Evolutionary conservation across 2,797 vertebrate species (phyloP).

Genomic region (Gadopsis bispinosus): DNA sequence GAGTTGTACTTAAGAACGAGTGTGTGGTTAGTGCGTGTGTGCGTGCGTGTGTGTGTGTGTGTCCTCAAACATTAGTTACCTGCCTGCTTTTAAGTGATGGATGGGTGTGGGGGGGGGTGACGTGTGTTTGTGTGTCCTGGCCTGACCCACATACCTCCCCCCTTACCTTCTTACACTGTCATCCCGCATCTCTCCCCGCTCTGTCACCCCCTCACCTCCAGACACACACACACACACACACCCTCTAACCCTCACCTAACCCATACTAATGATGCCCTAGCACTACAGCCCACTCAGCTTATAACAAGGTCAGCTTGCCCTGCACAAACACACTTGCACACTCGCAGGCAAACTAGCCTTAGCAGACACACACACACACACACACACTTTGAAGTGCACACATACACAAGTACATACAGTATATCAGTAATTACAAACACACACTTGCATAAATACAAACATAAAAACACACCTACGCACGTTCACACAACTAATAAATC

Average conservation of each 20-base stretch:
- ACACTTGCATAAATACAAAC: conserved; percentile 11
- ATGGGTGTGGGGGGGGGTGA: conserved; percentile 29
- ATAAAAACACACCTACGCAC: conserved; percentile 23
- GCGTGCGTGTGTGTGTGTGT: conserved; percentile 43
- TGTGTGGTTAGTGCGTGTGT: conserved; percentile 15
- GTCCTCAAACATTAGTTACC: conserved; percentile 41
- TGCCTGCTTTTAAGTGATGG: conserved; percentile 37
- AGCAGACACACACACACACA: conserved; percentile 1
- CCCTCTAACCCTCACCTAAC: conserved; percentile 70
- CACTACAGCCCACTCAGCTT: conserved; percentile 76
- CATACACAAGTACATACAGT: neutral
- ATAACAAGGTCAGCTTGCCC: conserved; percentile 81
- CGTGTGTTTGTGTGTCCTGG: conserved; percentile 55
- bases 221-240: conserved; percentile 45
- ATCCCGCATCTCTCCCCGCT: conserved; percentile 40
- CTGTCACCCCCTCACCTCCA: conserved; percentile 53
- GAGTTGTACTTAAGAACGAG: conserved; percentile 24
- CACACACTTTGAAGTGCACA: conserved; percentile 28
- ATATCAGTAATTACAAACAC: conserved; percentile 26
- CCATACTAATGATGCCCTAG: conserved; percentile 80
- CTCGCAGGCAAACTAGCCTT: conserved; percentile 10
- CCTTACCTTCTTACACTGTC: conserved; percentile 40
- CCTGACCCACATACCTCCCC: conserved; percentile 53
- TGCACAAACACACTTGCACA: conserved; percentile 35
- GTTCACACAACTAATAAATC: conserved; percentile 37